Percentiles rank a stretch among this genome's conserved stretches.
Conservation (phyloP, 2,888 invertebrate genomes). For the Rhagonycha fulva region DNA sequence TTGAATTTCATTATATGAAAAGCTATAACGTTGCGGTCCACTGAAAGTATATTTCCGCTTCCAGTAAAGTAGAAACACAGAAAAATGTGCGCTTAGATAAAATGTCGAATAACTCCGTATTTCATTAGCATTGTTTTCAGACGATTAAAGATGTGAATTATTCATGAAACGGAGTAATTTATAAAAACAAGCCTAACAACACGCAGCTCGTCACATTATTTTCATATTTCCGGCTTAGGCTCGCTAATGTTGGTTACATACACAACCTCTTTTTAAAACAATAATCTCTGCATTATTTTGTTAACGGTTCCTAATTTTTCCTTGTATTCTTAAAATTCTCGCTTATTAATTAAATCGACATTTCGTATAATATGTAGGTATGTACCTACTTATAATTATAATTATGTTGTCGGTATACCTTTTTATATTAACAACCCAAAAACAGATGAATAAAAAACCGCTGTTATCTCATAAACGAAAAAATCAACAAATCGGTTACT, state of each 20-base stretch:
- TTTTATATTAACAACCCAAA: neutral
- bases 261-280: neutral
- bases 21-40: neutral
- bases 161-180: constrained; percentile 18
- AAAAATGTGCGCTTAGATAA: constrained; percentile 2
- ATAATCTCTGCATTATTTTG: neutral
- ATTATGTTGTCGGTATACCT: neutral
- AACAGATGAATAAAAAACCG: neutral
- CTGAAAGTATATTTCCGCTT: constrained; percentile 10
- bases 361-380: too few relatives aligned
- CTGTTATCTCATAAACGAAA: neutral
- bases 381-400: too few relatives aligned
- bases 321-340: neutral
- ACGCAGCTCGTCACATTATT: constrained; percentile 12
- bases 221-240: constrained; percentile 14
- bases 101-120: constrained; percentile 10
- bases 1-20: neutral
- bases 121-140: constrained; percentile 22
- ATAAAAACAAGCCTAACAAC: constrained; percentile 17
- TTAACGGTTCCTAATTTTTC: neutral
- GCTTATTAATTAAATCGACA: too few relatives aligned
- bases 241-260: neutral
- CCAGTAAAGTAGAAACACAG: neutral
- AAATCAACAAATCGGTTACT: neutral
- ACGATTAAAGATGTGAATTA: constrained; percentile 24